phyloP scores from a whole-genome alignment of 30 jellyfish, hydroid and myxozoan genomes.

The Cassiopea xamachana region DNA sequence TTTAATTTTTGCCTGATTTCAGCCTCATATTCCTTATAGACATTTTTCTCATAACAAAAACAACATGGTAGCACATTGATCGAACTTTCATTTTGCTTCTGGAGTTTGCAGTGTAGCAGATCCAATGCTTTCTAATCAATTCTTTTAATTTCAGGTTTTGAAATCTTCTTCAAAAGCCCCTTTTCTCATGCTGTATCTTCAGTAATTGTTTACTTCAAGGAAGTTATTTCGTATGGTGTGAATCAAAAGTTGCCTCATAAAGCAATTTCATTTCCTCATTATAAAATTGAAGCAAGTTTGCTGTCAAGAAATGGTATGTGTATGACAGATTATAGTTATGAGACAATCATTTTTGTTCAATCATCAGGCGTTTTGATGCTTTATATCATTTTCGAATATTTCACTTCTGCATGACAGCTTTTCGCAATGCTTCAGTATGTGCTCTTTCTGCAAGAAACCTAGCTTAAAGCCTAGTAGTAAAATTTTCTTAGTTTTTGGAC shows the following conservation, averaged over 20 bases:
- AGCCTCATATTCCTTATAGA: too few species aligned
- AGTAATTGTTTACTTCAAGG: slow-evolving; percentile 61
- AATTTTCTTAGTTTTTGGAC: too few species aligned
- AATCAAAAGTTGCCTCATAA: slow-evolving; percentile 13
- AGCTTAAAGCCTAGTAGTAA: too few species aligned
- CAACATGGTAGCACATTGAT: too few species aligned
- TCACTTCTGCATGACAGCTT: too few species aligned
- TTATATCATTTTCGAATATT: background rate
- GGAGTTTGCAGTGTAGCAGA: too few species aligned
- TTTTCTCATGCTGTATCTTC: slow-evolving; percentile 81
- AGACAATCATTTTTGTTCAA: background rate
- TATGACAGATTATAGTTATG: background rate
- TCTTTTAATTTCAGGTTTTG: slow-evolving; percentile 70
- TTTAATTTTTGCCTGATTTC: too few species aligned
- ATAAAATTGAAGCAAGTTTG: background rate
- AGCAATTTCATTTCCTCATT: background rate
- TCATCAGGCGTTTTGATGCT: background rate
- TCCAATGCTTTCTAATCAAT: background rate
- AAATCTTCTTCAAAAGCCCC: slow-evolving; percentile 80
- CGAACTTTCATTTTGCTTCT: too few species aligned
- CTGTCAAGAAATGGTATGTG: background rate
- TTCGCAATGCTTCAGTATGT: too few species aligned
- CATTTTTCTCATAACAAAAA: too few species aligned
- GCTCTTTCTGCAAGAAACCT: too few species aligned
- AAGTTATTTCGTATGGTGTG: slow-evolving; percentile 46